These are phyloP conservation scores for Eolophus roseicapilla DNA, from an alignment of 2,113 vertebrate genomes.

Conservation along the genomic window DNA sequence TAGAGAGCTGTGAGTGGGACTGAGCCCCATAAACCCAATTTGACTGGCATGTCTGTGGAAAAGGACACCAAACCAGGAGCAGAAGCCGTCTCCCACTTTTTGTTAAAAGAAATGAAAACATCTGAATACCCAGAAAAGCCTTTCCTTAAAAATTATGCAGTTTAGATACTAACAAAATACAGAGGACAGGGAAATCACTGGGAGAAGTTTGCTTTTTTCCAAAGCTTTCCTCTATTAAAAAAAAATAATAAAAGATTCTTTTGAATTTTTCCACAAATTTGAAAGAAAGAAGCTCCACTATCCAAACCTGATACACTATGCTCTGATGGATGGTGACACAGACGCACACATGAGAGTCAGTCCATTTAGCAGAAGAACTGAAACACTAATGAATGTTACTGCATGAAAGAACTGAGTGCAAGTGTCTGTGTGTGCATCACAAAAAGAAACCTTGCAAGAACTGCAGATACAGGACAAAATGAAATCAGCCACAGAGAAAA, in stretches of 20 bases:
- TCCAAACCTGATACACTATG: accelerated
- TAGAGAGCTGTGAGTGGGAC: neutral
- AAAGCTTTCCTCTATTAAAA: neutral
- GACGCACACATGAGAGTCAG: neutral
- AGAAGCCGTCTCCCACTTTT: neutral
- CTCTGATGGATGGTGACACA: neutral
- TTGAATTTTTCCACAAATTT: neutral
- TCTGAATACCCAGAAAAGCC: neutral
- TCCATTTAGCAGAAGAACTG: neutral
- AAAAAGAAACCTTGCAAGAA: neutral
- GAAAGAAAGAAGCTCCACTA: neutral
- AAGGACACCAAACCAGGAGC: neutral
- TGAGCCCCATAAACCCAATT: neutral
- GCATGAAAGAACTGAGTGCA: neutral
- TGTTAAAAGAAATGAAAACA: neutral
- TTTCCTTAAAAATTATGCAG: neutral
- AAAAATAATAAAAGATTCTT: neutral
- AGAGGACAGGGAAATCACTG: neutral
- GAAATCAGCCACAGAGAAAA: neutral
- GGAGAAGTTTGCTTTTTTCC: neutral
- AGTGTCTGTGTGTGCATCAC: accelerated
- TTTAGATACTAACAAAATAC: neutral
- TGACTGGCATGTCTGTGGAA: neutral
- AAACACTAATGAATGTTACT: neutral
- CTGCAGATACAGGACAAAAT: neutral